A percentile compares a stretch with the other conserved stretches of the same genome.
Evolutionary conservation across 2,113 vertebrate species (phyloP).

Genomic region (Hippocampus mohnikei): DNA sequence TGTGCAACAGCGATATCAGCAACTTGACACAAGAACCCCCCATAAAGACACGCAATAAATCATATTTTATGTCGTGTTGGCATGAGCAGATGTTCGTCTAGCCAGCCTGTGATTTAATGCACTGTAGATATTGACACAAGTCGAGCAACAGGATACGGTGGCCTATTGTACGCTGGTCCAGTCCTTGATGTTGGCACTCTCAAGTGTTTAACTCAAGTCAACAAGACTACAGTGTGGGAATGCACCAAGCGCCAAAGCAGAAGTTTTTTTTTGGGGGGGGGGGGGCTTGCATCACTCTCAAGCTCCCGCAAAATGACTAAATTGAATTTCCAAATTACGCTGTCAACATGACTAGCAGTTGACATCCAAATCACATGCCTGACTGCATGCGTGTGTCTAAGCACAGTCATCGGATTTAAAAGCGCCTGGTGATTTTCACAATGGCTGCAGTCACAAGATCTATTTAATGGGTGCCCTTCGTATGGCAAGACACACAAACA

Average conservation of each 20-base stretch:
- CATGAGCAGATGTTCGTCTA: neutral
- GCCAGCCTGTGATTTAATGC: neutral
- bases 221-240: constrained; percentile 25
- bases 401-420: constrained; percentile 1
- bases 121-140: constrained; percentile 8
- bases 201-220: constrained; percentile 22
- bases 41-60: neutral
- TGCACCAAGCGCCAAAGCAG: constrained; percentile 3
- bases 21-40: neutral
- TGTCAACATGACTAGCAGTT: neutral
- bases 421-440: neutral
- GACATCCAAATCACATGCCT: neutral
- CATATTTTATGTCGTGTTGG: neutral
- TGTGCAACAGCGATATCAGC: neutral
- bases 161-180: constrained; percentile 6
- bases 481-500: neutral
- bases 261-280: neutral
- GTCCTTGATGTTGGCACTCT: constrained; percentile 6
- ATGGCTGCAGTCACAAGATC: constrained; percentile 2
- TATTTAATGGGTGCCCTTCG: neutral
- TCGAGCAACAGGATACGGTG: neutral
- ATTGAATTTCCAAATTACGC: neutral
- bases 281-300: neutral
- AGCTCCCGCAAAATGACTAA: neutral
- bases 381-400: neutral